Base-by-base conservation (phyloP, 1,140 invertebrate species). In the Cylas formicarius region DNA sequence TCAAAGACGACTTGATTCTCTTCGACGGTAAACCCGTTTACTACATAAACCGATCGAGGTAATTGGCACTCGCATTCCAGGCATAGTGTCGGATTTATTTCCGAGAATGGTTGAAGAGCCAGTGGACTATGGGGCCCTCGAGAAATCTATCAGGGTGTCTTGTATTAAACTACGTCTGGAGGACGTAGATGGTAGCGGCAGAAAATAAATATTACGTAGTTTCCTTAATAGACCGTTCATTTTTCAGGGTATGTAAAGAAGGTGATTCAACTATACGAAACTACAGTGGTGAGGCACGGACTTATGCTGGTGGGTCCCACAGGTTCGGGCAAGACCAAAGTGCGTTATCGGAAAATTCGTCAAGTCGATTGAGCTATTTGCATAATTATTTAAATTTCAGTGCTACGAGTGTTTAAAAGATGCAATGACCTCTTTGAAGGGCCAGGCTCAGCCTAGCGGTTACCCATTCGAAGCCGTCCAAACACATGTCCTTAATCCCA, bases 291-390 rank as follows among this genome's bases (percentile, higher is more conserved):
- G 10, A 65, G 85, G 43, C 84, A 87, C 56, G 85, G 85, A 9
- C 73, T 89, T 43, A 89, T 90, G 84, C 66, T 90, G 27, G 84
- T 89, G 1, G 86, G 86, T 11, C 77, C 83, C 11, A 82, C 86
- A 0, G 80, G 81, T 20, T 76, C 81, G 2, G 81, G 80, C 1
- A 85, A 84, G 60, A 82, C 81, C 2, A 79, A 76, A 68, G 80
- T 82, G 55, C 63, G 55, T 57, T 14, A 2, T 8, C 33, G 13
- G 3, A 28, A 16, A 11, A 18, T 19, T 6, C 10, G 34, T 39
- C n/a, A n/a, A n/a, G n/a, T n/a, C n/a, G n/a, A n/a, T n/a, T n/a
- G n/a, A n/a, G n/a, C n/a, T n/a, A n/a, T n/a, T n/a, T n/a, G n/a
- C n/a, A n/a, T n/a, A n/a, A n/a, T 41, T 41, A 31, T 33, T 34